Base-by-base conservation (phyloP, 2,113 vertebrate species). In the Mesembrinibis cayennensis region DNA sequence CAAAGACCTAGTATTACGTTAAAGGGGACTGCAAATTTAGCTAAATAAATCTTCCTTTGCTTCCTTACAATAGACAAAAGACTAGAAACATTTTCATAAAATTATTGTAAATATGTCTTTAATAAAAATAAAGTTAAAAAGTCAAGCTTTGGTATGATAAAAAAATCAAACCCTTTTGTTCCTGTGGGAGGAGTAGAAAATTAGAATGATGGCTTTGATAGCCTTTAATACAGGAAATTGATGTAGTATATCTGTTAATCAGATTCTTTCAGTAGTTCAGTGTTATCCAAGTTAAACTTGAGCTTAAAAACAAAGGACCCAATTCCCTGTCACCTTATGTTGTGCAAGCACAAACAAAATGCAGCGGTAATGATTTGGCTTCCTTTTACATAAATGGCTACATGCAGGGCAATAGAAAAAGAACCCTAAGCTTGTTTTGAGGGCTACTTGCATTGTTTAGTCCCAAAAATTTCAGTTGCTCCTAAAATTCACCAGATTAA, bases 1-100 rank as follows among this genome's bases (percentile, higher is more conserved):
- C 94, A 96, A 97, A 97, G 94, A 96, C 84, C 93, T 50, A 97
- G 93, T 95, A 97, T 97, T 95, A 97, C 3, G 4, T 93, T 97
- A 95, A 91, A 95, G 89, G 58, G 81, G 87, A 80, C 92, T 95
- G 91, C 62, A 82, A 95, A 96, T 96, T 87, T 72, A 95, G 81
- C 87, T 79, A 91, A 95, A 97, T 94, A 96, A 96, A 97, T 96
- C 94, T 94, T 90, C 89, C 93, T 97, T 95, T 95, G 53, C 93
- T 95, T 94, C 87, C 74, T 91, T 77, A 90, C 55, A 91, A 77
- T 59, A 55, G 84, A 94, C 53, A 97, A 93, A 95, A 87, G 80
- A 23, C 80, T 70, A 42, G 55, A 92, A 94, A 74, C 11, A 2
- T 90, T 83, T 90, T 91, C 36, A 27, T 76, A 17, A 72, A 77